These are phyloP conservation scores for Clinocottus analis DNA, from an alignment of 2,113 vertebrate species.

Conservation along the genomic window DNA sequence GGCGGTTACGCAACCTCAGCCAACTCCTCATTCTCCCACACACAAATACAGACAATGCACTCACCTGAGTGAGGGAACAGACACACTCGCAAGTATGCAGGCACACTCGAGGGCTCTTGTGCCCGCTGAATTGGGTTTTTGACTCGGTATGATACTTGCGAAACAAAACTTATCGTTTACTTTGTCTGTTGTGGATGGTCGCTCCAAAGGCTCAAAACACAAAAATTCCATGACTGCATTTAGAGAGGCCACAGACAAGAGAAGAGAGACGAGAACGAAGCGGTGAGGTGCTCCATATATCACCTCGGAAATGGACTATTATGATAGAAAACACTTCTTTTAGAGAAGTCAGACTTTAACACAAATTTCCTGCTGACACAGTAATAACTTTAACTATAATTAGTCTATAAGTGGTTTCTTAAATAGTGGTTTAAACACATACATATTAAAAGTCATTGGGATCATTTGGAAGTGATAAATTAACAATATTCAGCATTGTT, in stretches of 20 bases:
- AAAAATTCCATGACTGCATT: background rate
- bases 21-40: constrained; percentile 61
- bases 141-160: constrained; percentile 12
- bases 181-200: background rate
- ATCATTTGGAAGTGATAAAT: background rate
- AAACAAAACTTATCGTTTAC: constrained; percentile 28
- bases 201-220: constrained; percentile 12
- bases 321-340: background rate
- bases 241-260: background rate
- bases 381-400: no score
- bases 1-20: constrained; percentile 76
- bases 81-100: constrained; percentile 24
- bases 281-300: background rate
- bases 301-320: background rate
- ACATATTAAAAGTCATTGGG: background rate
- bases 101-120: constrained; percentile 37
- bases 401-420: no score
- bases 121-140: constrained; percentile 25
- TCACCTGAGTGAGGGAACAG: constrained; percentile 65
- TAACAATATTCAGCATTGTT: background rate
- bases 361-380: no score
- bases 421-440: background rate
- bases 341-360: background rate
- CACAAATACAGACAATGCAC: constrained; percentile 26
- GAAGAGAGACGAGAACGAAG: constrained; percentile 1